Conservation (phyloP, 2,113 vertebrate genomes). For the Nyctibius bracteatus region DNA sequence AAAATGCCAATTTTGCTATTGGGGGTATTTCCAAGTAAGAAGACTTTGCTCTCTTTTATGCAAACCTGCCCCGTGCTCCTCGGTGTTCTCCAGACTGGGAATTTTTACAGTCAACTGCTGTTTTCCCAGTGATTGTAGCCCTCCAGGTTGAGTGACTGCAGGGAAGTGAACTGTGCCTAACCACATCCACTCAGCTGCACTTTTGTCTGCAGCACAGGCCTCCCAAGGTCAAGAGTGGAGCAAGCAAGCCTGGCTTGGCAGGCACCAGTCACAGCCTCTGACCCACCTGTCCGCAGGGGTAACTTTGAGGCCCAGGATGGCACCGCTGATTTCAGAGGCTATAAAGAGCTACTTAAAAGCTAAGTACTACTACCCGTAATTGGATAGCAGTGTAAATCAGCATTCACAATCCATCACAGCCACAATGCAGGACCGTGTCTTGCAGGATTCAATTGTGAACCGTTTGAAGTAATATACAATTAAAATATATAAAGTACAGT, state of each 20-base stretch:
- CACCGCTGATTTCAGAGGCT: background rate
- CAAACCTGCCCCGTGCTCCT: background rate
- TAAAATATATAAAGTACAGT: background rate
- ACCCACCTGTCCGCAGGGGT: fast-evolving
- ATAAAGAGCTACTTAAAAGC: background rate
- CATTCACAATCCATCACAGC: background rate
- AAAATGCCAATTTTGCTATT: fast-evolving
- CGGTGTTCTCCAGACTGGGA: background rate
- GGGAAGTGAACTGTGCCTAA: background rate
- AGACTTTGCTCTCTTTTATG: background rate
- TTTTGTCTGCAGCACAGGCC: background rate
- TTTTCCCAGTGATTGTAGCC: background rate
- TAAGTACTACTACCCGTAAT: background rate
- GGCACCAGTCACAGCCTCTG: background rate
- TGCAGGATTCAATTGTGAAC: background rate
- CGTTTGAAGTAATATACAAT: background rate
- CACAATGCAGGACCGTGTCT: fast-evolving
- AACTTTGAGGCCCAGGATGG: fast-evolving
- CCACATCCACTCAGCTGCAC: background rate
- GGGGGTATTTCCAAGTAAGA: background rate
- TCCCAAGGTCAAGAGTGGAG: background rate
- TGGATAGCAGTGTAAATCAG: background rate
- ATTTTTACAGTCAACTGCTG: background rate
- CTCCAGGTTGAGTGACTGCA: background rate
- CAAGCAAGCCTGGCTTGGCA: fast-evolving